A percentile compares a stretch with the other conserved stretches of the same genome.
Evolutionary conservation across 2,113 vertebrate genomes (phyloP).

Genomic region (zebrafish (Danio rerio)): GRCz12tu NC_133182.1:1323001-1323500

Average conservation of each 20-base stretch:
- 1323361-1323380: no score
- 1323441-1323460: no score
- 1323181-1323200: not conserved
- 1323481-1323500: no score
- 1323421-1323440: no score
- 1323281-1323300: not conserved
- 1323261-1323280: not conserved
- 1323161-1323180: not conserved
- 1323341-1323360: not conserved
- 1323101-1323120: not conserved
- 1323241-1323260: not conserved
- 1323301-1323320: not conserved
- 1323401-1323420: no score
- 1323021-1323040: no score
- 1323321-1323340: not conserved
- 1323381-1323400: no score
- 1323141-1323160: not conserved
- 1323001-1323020: no score
- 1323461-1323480: no score
- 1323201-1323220: not conserved
- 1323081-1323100: no score
- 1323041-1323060: no score
- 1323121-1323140: not conserved
- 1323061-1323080: no score
- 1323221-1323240: not conserved